phyloP scores from a whole-genome alignment of 1,140 invertebrate species.

The Trypoxylus dichotomus region DNA sequence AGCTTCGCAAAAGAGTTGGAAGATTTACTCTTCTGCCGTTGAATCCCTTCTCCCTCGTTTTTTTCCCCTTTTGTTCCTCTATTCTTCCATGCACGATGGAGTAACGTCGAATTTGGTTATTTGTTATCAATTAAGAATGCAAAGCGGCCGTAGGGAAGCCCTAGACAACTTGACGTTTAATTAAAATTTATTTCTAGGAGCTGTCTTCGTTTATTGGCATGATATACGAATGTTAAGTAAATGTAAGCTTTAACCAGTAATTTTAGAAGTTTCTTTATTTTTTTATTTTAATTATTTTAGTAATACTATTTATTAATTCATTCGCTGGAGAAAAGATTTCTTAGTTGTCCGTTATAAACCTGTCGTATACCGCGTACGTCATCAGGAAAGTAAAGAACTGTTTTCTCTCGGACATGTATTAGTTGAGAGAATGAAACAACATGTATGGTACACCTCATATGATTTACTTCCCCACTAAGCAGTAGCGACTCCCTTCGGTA shows the following conservation, averaged over 20 bases:
- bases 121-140: not conserved
- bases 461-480: no score
- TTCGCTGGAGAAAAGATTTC: no score
- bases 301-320: no score
- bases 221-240: not conserved
- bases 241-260: not conserved
- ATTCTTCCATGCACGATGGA: not conserved
- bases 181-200: not conserved
- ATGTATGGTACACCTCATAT: no score
- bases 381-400: no score
- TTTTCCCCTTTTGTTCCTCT: not conserved
- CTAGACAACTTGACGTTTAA: not conserved
- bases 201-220: not conserved
- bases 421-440: no score
- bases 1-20: not conserved
- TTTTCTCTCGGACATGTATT: no score
- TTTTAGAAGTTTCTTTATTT: not conserved
- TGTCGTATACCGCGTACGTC: no score
- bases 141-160: not conserved
- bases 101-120: not conserved
- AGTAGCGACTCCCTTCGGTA: no score
- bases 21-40: not conserved
- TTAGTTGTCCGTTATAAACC: no score
- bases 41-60: not conserved
- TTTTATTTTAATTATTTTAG: no score